Percentiles rank a stretch among this genome's conserved stretches.
phyloP scores from a whole-genome alignment of 2,113 vertebrate species.

The Pristiophorus japonicus region DNA sequence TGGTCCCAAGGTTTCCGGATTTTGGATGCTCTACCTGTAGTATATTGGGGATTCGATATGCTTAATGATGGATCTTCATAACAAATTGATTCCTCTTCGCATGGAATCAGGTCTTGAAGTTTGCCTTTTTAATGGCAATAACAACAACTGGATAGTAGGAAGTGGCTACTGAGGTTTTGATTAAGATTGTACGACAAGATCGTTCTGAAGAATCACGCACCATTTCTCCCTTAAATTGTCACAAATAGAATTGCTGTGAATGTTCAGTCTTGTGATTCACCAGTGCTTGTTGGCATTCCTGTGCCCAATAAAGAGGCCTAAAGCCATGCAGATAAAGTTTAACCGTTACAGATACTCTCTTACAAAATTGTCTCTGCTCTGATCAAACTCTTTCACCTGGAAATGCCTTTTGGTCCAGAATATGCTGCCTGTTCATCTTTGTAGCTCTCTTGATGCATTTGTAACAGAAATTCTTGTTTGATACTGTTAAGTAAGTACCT shows the following conservation, averaged over 20 bases:
- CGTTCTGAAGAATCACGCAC: not conserved
- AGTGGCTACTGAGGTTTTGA: not conserved
- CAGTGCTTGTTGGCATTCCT: not conserved
- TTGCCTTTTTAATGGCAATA: not conserved
- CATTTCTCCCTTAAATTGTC: not conserved
- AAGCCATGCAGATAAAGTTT: not conserved
- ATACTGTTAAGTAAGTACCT: slow-evolving; percentile 13
- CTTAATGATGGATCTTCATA: not conserved
- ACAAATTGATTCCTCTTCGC: not conserved
- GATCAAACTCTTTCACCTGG: not conserved
- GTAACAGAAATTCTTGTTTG: not conserved
- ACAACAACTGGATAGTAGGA: not conserved
- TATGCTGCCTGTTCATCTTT: not conserved
- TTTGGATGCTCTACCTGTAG: no score
- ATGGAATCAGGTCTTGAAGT: not conserved
- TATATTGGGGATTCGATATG: not conserved
- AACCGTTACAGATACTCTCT: not conserved
- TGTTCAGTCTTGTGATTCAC: not conserved
- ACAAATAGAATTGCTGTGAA: not conserved
- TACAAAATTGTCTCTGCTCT: no score
- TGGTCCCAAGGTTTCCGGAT: no score
- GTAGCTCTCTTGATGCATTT: not conserved
- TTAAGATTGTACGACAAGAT: not conserved
- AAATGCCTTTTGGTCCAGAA: not conserved
- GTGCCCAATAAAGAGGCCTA: not conserved